These are phyloP conservation scores for Myrmophylax atrothorax DNA, from an alignment of 2,113 vertebrate genomes.

Conservation along the genomic window DNA sequence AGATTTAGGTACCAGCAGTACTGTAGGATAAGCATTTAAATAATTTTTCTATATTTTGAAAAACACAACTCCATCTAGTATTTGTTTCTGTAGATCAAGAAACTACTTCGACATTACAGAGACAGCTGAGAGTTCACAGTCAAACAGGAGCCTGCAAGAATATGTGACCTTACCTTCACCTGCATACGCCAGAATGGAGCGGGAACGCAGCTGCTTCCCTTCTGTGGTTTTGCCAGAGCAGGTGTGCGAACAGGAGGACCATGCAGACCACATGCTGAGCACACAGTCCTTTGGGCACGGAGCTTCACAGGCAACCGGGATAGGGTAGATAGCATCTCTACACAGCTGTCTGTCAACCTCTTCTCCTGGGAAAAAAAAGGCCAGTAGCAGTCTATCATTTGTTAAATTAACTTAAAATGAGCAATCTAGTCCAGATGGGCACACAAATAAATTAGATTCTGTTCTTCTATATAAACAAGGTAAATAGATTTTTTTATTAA, in stretches of 20 bases:
- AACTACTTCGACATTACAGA: neutral
- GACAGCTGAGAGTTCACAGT: neutral
- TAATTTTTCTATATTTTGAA: neutral
- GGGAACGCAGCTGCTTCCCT: slow-evolving; percentile 89
- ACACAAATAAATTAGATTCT: slow-evolving; percentile 61
- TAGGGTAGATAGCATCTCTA: slow-evolving; percentile 80
- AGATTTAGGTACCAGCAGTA: neutral
- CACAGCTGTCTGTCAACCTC: slow-evolving; percentile 85
- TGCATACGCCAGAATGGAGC: slow-evolving; percentile 91
- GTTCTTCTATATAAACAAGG: slow-evolving; percentile 44
- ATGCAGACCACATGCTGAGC: slow-evolving; percentile 89
- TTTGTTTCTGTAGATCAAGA: neutral
- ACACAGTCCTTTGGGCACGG: slow-evolving; percentile 94
- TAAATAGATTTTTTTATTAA: slow-evolving; percentile 51
- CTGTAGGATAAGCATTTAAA: neutral
- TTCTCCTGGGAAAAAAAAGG: slow-evolving; percentile 80
- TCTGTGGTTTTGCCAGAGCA: slow-evolving; percentile 96
- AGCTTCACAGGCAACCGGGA: slow-evolving; percentile 84
- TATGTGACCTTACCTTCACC: slow-evolving; percentile 86
- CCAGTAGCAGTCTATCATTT: slow-evolving; percentile 58
- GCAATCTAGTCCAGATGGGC: slow-evolving; percentile 53
- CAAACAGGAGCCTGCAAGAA: neutral
- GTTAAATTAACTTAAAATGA: slow-evolving; percentile 68
- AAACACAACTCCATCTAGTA: fast-evolving
- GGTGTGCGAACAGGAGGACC: slow-evolving; percentile 97